Evolutionary conservation across 2,888 invertebrate species (phyloP).

Genomic region (Agrochola macilenta): DNA sequence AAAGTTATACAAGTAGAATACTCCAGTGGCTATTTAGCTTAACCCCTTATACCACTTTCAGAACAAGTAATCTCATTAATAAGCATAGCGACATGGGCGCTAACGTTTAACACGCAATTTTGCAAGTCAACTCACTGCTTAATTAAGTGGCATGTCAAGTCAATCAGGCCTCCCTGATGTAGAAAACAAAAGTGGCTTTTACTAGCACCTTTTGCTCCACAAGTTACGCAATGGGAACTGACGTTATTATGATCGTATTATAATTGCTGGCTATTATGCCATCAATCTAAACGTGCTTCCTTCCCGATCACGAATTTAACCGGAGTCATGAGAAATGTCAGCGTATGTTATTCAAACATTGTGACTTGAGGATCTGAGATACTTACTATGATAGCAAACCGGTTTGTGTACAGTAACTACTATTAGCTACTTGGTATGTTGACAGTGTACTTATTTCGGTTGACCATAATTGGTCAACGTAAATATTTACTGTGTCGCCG

Average conservation of each 20-base stretch:
- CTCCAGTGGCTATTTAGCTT: constrained; percentile 48
- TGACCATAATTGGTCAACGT: constrained; percentile 77
- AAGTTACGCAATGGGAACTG: constrained; percentile 79
- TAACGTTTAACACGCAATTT: constrained; percentile 73
- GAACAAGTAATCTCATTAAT: constrained; percentile 79
- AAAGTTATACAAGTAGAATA: constrained; percentile 60
- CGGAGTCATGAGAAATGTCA: constrained; percentile 84
- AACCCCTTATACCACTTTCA: constrained; percentile 73
- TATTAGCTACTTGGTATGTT: constrained; percentile 72
- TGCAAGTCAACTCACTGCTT: constrained; percentile 79
- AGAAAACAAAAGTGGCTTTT: constrained; percentile 74
- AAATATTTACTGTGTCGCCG: constrained; percentile 79
- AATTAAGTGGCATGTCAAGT: constrained; percentile 79
- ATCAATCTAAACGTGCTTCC: constrained; percentile 79
- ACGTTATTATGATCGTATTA: constrained; percentile 77
- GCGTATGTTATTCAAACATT: constrained; percentile 73
- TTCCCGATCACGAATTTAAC: constrained; percentile 84
- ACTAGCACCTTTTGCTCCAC: constrained; percentile 47
- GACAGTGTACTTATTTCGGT: constrained; percentile 77
- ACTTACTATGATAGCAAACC: constrained; percentile 76
- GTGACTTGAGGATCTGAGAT: constrained; percentile 69
- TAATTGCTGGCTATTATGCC: constrained; percentile 79
- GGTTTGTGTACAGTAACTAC: constrained; percentile 72
- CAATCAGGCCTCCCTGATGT: constrained; percentile 72
- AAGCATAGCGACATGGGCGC: constrained; percentile 73